Conservation (phyloP, 2,113 vertebrate genomes). For the Rana temporaria region DNA sequence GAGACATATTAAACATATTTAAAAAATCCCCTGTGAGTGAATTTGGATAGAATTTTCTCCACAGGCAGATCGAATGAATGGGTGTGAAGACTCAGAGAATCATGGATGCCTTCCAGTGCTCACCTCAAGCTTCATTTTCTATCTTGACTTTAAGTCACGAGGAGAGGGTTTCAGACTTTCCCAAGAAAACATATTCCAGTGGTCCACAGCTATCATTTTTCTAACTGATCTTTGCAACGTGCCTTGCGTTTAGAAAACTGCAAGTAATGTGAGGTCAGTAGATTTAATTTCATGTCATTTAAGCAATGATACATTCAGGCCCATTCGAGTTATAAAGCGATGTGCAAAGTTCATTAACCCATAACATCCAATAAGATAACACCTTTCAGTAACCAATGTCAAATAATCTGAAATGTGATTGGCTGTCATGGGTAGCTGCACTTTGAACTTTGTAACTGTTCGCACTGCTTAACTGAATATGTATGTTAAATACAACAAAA, state of each 20-base stretch:
- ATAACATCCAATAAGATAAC: no score
- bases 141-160: neutral
- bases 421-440: no score
- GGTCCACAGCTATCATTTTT: neutral
- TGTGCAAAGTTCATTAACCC: no score
- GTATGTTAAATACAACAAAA: no score
- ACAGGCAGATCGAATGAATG: conserved; percentile 8
- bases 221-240: neutral
- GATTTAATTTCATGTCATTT: no score
- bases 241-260: neutral
- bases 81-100: neutral
- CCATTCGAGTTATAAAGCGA: no score
- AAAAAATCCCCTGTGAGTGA: conserved; percentile 11
- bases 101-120: conserved; percentile 16
- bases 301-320: no score
- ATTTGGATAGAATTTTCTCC: conserved; percentile 14
- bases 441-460: no score
- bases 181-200: neutral
- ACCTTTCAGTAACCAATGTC: no score
- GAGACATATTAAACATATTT: conserved; percentile 27
- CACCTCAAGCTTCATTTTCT: conserved; percentile 19
- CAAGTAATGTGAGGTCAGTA: neutral
- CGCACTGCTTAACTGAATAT: no score
- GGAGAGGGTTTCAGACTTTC: neutral
- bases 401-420: no score